A percentile compares a stretch with the other conserved stretches of the same genome.
phyloP scores from a whole-genome alignment of 2,888 invertebrate species.

The Netelia inedita region DNA sequence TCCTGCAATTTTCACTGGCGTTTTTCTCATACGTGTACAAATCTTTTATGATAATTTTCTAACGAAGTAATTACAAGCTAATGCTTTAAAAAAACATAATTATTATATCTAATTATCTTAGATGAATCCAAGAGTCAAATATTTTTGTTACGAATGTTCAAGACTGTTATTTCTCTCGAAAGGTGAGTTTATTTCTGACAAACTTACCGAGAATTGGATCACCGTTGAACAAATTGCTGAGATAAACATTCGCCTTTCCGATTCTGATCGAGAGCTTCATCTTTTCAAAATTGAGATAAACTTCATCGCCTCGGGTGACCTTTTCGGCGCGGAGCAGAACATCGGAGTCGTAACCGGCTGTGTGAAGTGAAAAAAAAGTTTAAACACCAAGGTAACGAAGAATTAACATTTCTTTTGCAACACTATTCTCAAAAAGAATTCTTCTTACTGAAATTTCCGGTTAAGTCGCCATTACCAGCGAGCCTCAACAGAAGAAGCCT shows the following conservation, averaged over 20 bases:
- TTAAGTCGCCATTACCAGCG: slow-evolving; percentile 89
- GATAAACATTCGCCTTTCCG: slow-evolving; percentile 87
- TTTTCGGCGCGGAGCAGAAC: slow-evolving; percentile 89
- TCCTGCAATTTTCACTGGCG: no score
- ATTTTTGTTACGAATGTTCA: neutral
- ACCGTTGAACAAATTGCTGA: slow-evolving; percentile 89
- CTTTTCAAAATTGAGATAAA: slow-evolving; percentile 88
- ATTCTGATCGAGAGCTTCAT: slow-evolving; percentile 88
- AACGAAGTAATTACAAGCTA: slow-evolving; percentile 20
- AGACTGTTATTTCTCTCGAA: neutral
- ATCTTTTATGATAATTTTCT: slow-evolving; percentile 1
- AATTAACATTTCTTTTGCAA: neutral
- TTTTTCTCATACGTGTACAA: no score
- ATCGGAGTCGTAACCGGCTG: slow-evolving; percentile 89
- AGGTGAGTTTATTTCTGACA: neutral
- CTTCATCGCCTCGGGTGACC: slow-evolving; percentile 86
- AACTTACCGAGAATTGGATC: slow-evolving; percentile 88
- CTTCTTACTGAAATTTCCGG: slow-evolving; percentile 89
- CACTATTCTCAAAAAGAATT: neutral
- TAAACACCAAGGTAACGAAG: neutral
- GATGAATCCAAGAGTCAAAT: neutral
- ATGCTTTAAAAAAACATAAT: slow-evolving; percentile 6
- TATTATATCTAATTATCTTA: neutral
- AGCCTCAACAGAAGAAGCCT: slow-evolving; percentile 88
- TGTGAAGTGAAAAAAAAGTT: slow-evolving; percentile 75